Conservation (phyloP, 2,113 vertebrate genomes). For the Bufo gargarizans region DNA sequence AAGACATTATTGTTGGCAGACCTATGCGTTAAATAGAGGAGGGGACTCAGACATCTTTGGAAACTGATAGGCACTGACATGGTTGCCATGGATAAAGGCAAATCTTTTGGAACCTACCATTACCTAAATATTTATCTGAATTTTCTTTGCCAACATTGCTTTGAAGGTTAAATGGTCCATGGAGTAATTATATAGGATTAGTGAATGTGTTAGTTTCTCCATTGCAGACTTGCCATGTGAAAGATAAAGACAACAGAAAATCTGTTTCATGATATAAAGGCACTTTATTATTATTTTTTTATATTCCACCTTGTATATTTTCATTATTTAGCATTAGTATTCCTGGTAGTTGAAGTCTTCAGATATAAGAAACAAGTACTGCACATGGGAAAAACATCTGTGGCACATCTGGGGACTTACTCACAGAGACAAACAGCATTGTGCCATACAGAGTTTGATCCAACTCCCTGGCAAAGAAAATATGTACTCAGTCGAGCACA, state of each 20-base stretch:
- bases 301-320: background rate
- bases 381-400: slow-evolving; percentile 59
- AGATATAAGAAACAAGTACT: slow-evolving; percentile 49
- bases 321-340: background rate
- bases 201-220: slow-evolving; percentile 12
- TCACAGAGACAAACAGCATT: slow-evolving; percentile 50
- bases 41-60: slow-evolving; percentile 1
- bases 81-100: background rate
- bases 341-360: slow-evolving; percentile 42
- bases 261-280: background rate
- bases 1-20: slow-evolving; percentile 42
- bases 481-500: slow-evolving; percentile 50
- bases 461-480: slow-evolving; percentile 43
- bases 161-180: slow-evolving; percentile 41
- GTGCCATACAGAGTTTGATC: slow-evolving; percentile 45
- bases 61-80: slow-evolving; percentile 34
- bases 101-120: background rate
- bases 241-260: background rate
- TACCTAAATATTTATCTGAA: slow-evolving; percentile 34
- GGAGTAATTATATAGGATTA: slow-evolving; percentile 28
- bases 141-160: slow-evolving; percentile 11
- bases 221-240: background rate
- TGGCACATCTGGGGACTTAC: slow-evolving; percentile 55
- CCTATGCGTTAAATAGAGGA: slow-evolving; percentile 15
- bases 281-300: background rate